Evolutionary conservation across 2,113 vertebrate species (phyloP).

Genomic region (Origma solitaria): DNA sequence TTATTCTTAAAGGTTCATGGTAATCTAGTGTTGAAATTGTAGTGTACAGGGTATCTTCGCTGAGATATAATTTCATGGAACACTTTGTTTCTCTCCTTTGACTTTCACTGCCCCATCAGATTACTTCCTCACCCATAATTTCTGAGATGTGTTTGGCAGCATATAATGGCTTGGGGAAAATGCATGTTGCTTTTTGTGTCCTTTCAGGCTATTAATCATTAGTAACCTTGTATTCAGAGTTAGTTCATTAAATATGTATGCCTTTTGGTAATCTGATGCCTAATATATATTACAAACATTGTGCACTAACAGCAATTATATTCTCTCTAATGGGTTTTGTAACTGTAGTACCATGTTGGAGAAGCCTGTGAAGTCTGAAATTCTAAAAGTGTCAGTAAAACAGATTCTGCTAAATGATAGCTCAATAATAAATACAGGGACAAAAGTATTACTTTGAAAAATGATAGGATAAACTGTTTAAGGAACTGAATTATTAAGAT

Average conservation of each 20-base stretch:
- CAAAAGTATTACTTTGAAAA: slow-evolving; percentile 23
- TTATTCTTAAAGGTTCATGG: background rate
- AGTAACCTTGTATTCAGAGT: slow-evolving; percentile 50
- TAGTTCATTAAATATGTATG: slow-evolving; percentile 70
- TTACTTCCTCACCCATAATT: background rate
- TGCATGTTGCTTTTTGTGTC: slow-evolving; percentile 2
- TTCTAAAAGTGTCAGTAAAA: slow-evolving; percentile 34
- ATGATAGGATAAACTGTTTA: background rate
- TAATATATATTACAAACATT: slow-evolving; percentile 22
- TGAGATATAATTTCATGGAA: background rate
- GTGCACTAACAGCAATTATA: slow-evolving; percentile 50
- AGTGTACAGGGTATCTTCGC: background rate
- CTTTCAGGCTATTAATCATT: slow-evolving; percentile 49
- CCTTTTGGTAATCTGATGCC: slow-evolving; percentile 39
- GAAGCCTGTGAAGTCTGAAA: background rate
- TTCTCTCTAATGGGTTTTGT: slow-evolving; percentile 65
- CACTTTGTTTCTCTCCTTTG: background rate
- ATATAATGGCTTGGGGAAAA: background rate
- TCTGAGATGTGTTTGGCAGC: background rate
- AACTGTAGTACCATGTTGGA: slow-evolving; percentile 15
- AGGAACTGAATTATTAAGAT: slow-evolving; percentile 19
- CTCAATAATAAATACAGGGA: slow-evolving; percentile 12
- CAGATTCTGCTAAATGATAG: background rate
- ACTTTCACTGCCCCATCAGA: background rate
- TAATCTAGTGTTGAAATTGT: background rate